A percentile compares a stretch with the other conserved stretches of the same genome.
Evolutionary conservation across 1,140 invertebrate species (phyloP).

Genomic region (Bombus confusus): DNA sequence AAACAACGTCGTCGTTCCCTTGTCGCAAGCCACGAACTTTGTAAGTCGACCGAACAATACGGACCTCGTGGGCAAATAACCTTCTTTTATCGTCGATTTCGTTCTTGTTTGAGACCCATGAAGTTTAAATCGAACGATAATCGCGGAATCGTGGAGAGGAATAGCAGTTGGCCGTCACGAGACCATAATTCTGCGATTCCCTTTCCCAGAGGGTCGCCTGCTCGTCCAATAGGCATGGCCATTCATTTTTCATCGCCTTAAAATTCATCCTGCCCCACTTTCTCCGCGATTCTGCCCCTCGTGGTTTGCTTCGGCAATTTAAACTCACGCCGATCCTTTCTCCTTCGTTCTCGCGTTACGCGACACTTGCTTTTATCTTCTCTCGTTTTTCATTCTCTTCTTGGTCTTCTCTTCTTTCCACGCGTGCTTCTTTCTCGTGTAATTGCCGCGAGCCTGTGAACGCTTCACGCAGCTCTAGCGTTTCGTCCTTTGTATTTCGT

Average conservation of each 20-base stretch:
- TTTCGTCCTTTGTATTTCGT: too few relatives aligned
- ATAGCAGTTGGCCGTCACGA: background rate
- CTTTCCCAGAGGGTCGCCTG: too few relatives aligned
- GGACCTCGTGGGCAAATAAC: too few relatives aligned
- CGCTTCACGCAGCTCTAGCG: too few relatives aligned
- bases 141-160: background rate
- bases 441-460: too few relatives aligned
- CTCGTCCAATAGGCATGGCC: background rate
- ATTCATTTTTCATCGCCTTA: conserved; percentile 20
- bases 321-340: background rate
- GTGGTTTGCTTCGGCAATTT: background rate
- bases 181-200: background rate
- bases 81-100: background rate
- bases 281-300: background rate
- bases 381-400: background rate
- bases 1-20: too few relatives aligned
- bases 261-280: conserved; percentile 12
- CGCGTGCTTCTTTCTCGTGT: background rate
- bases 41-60: too few relatives aligned
- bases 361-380: background rate
- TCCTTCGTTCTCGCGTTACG: background rate
- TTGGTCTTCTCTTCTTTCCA: background rate
- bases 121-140: background rate
- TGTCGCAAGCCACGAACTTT: too few relatives aligned
- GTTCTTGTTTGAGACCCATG: too few relatives aligned